A percentile compares a stretch with the other conserved stretches of the same genome.
phyloP scores from a whole-genome alignment of 2,113 vertebrate species.

The Hippocampus guttulatus region DNA sequence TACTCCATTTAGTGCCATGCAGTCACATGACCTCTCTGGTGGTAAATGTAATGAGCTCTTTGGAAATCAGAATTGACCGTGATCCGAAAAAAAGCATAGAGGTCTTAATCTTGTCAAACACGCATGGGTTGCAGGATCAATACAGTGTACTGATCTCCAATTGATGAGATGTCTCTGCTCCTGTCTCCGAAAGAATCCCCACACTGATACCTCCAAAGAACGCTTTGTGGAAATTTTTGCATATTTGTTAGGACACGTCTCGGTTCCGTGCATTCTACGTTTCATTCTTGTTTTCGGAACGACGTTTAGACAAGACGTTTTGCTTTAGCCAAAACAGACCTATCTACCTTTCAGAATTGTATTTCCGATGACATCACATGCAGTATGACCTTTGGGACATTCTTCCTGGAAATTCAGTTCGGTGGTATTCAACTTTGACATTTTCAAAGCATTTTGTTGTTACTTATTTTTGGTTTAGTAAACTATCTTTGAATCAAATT shows the following conservation, averaged over 20 bases:
- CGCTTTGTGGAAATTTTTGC: slow-evolving; percentile 47
- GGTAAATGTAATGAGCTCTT: slow-evolving; percentile 24
- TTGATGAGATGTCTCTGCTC: slow-evolving; percentile 65
- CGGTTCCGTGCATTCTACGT: slow-evolving; percentile 19
- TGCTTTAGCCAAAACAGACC: neutral
- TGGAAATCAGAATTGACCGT: slow-evolving; percentile 46
- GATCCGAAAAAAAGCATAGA: slow-evolving; percentile 37
- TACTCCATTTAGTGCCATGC: slow-evolving; percentile 12
- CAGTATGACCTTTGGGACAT: neutral
- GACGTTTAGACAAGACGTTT: neutral
- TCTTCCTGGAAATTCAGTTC: neutral
- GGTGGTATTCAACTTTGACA: neutral
- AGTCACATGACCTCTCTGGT: slow-evolving; percentile 12
- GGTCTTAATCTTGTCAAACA: slow-evolving; percentile 59
- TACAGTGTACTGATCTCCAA: slow-evolving; percentile 65
- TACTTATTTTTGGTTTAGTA: neutral
- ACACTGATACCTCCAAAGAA: slow-evolving; percentile 55
- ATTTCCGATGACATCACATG: neutral
- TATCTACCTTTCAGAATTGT: neutral
- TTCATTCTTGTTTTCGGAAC: neutral
- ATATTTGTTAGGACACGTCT: neutral
- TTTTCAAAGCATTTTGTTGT: neutral
- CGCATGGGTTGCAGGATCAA: slow-evolving; percentile 57
- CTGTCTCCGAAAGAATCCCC: slow-evolving; percentile 56
- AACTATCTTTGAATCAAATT: neutral